phyloP scores from a whole-genome alignment of 2,113 vertebrate genomes.

The Corythornis cristatus region DNA sequence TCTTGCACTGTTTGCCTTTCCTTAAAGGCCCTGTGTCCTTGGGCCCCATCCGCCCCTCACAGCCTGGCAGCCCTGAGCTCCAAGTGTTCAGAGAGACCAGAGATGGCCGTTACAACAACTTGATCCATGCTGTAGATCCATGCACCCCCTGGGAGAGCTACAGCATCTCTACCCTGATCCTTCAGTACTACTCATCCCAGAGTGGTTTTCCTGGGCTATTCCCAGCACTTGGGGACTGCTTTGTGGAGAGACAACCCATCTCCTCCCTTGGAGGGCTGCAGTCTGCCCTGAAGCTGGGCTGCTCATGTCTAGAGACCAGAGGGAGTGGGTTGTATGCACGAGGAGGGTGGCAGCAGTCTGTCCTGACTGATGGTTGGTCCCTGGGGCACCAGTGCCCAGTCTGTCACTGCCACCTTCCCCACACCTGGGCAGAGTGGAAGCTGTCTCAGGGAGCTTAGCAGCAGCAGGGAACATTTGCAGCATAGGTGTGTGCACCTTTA shows the following conservation, averaged over 20 bases:
- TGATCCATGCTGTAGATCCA: background rate
- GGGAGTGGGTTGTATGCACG: background rate
- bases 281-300: background rate
- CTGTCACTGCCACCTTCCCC: background rate
- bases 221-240: background rate
- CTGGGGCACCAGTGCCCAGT: background rate
- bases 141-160: background rate
- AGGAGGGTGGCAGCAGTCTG: background rate
- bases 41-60: rapidly evolving
- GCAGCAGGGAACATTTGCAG: rapidly evolving
- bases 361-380: background rate
- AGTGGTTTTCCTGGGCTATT: background rate
- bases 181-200: background rate
- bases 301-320: rapidly evolving
- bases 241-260: background rate
- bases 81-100: too few species aligned
- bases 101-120: rapidly evolving
- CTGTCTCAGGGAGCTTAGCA: background rate
- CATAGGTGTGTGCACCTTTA: rapidly evolving
- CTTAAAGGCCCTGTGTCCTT: background rate
- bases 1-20: background rate
- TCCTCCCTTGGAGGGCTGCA: background rate
- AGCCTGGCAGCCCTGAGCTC: background rate
- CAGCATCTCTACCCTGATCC: background rate
- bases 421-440: rapidly evolving